Percentiles rank a stretch among this genome's conserved stretches.
phyloP scores from a whole-genome alignment of 2,888 invertebrate species.

The Phengaris alcon region DNA sequence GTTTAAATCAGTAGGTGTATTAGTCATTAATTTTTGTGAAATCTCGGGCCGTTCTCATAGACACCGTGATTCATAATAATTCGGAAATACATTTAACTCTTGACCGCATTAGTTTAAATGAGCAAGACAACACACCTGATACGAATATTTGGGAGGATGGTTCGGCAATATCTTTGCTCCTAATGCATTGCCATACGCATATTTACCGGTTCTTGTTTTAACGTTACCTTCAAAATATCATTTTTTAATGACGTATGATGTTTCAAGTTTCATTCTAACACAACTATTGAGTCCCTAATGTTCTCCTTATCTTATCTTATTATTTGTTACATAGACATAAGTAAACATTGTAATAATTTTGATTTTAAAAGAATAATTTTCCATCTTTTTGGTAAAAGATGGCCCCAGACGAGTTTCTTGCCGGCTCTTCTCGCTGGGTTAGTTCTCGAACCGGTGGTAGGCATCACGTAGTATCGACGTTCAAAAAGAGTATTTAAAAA shows the following conservation, averaged over 20 bases:
- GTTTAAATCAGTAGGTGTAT: slow-evolving; percentile 50
- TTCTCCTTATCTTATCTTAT: no score
- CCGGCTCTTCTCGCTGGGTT: no score
- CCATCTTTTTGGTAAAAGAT: no score
- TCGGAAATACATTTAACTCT: slow-evolving; percentile 14
- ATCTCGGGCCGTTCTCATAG: slow-evolving; percentile 30
- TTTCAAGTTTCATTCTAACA: not conserved
- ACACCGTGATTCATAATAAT: slow-evolving; percentile 49
- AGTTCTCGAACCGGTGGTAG: no score
- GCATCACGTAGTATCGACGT: no score
- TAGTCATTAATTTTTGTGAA: slow-evolving; percentile 37
- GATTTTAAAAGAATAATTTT: no score
- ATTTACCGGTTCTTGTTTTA: not conserved
- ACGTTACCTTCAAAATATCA: not conserved
- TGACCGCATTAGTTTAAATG: slow-evolving; percentile 8
- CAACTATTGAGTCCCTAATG: not conserved
- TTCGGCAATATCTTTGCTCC: not conserved
- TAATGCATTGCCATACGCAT: not conserved
- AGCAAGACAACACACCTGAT: not conserved
- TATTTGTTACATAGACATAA: no score
- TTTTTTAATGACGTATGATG: not conserved
- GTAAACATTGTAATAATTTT: no score
- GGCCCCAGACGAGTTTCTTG: no score
- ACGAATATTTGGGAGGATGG: not conserved
- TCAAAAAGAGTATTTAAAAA: no score